These are phyloP conservation scores for Chymomyza fuscimana DNA, from an alignment of 2,888 invertebrate species.

Conservation along the genomic window DNA sequence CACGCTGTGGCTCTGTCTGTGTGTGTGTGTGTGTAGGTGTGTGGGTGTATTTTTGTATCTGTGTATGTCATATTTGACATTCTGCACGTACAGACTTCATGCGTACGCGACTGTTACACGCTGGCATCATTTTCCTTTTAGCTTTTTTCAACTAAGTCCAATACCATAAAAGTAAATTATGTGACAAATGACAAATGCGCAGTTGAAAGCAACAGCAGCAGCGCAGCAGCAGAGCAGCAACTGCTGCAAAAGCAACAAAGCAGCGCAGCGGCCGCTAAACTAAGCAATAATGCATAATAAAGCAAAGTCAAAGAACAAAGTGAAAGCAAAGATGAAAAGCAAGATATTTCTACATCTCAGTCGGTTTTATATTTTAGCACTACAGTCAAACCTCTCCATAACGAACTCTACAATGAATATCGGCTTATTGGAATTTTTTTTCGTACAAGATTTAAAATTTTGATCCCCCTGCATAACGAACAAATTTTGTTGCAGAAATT, in stretches of 20 bases:
- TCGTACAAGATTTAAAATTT: too few species aligned
- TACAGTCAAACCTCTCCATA: too few species aligned
- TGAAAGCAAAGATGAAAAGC: background rate
- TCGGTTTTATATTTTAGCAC: background rate
- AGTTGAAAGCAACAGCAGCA: conserved; percentile 12
- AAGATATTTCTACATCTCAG: too few species aligned
- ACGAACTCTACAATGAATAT: too few species aligned
- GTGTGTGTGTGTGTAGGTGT: background rate
- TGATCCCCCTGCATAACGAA: too few species aligned
- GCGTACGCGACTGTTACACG: conserved; percentile 64
- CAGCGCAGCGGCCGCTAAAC: conserved; percentile 19
- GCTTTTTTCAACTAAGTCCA: conserved; percentile 31
- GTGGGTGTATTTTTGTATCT: background rate
- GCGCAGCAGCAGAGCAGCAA: conserved; percentile 33
- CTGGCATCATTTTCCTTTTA: conserved; percentile 49
- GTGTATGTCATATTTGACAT: conserved; percentile 48
- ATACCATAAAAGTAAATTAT: conserved; percentile 50
- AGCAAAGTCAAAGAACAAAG: background rate
- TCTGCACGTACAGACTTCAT: conserved; percentile 50
- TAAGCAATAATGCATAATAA: conserved; percentile 22
- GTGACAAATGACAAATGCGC: conserved; percentile 47
- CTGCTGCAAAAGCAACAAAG: conserved; percentile 29
- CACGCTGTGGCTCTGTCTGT: conserved; percentile 5
- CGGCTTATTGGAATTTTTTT: too few species aligned
- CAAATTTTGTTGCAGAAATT: too few species aligned